Conservation (phyloP, 2,888 invertebrate species). For the Nineta flava region DNA sequence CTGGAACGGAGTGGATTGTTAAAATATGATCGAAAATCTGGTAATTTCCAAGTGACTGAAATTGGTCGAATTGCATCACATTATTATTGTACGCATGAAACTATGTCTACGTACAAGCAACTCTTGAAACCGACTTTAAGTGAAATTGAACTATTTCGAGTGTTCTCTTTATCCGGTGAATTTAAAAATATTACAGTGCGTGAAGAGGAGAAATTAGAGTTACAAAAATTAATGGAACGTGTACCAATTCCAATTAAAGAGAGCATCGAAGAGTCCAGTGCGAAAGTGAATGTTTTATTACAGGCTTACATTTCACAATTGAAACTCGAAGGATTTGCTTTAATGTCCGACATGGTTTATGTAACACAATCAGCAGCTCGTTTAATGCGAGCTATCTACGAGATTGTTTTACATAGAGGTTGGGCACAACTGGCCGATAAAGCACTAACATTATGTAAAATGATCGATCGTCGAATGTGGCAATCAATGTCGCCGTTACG, state of each 20-base stretch:
- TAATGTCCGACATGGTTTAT: slow-evolving; percentile 99
- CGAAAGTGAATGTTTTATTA: slow-evolving; percentile 87
- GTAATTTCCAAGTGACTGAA: slow-evolving; percentile 79
- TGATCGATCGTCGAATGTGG: slow-evolving; percentile 99
- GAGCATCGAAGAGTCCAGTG: slow-evolving; percentile 93
- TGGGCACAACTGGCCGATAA: slow-evolving; percentile 99
- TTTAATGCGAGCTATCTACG: slow-evolving; percentile 89
- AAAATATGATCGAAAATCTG: slow-evolving; percentile 90
- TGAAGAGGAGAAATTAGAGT: slow-evolving; percentile 92
- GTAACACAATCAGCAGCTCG: slow-evolving; percentile 95
- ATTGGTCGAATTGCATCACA: slow-evolving; percentile 95
- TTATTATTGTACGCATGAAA: slow-evolving; percentile 94
- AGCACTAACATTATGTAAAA: slow-evolving; percentile 88
- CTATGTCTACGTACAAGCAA: slow-evolving; percentile 94
- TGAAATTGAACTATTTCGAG: slow-evolving; percentile 92
- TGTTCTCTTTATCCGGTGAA: slow-evolving; percentile 96
- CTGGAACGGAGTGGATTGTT: slow-evolving; percentile 89
- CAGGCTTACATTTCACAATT: slow-evolving; percentile 98
- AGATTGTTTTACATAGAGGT: slow-evolving; percentile 79
- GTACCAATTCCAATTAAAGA: slow-evolving; percentile 99
- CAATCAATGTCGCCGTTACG: slow-evolving; percentile 97
- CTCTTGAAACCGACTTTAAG: slow-evolving; percentile 89
- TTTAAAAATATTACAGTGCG: slow-evolving; percentile 85
- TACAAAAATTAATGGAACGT: slow-evolving; percentile 84
- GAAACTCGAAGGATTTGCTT: slow-evolving; percentile 93